Evolutionary conservation across 35 echinoderm and acorn worm genomes (phyloP).

Genomic region (Amphiura filiformis): DNA sequence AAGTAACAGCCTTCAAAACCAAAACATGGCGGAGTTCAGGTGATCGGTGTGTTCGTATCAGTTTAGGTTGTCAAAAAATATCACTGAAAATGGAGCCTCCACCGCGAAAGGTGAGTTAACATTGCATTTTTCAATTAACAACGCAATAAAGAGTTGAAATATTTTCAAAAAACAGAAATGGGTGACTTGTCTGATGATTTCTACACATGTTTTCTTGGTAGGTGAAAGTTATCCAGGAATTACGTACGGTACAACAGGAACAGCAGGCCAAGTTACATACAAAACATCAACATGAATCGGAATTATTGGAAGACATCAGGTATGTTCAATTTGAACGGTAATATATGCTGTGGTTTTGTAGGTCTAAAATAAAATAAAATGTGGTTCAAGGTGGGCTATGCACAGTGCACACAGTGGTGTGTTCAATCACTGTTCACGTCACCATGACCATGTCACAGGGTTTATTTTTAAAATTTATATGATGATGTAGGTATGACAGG

Average conservation of each 20-base stretch:
- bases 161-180: no score
- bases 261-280: conserved; percentile 32
- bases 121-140: not conserved
- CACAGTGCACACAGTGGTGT: no score
- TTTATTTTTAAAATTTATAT: no score
- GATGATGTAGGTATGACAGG: no score
- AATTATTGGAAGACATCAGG: conserved; percentile 49
- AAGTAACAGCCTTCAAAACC: not conserved
- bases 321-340: conserved; percentile 16
- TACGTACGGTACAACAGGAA: conserved; percentile 39
- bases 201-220: not conserved
- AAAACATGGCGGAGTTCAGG: not conserved
- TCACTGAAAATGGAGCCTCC: conserved; percentile 43
- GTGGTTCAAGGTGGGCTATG: no score
- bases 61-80: not conserved
- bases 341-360: no score
- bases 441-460: no score
- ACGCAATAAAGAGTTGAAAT: no score
- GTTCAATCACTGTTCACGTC: no score
- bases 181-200: not conserved
- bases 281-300: conserved; percentile 49
- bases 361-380: no score
- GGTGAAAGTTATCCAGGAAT: conserved; percentile 55
- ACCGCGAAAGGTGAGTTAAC: conserved; percentile 46
- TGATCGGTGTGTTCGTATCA: not conserved